Evolutionary conservation across 2,888 invertebrate species (phyloP), one percentile per base, ranked within the genome.

Genomic region (Epistrophe grossulariae): DNA sequence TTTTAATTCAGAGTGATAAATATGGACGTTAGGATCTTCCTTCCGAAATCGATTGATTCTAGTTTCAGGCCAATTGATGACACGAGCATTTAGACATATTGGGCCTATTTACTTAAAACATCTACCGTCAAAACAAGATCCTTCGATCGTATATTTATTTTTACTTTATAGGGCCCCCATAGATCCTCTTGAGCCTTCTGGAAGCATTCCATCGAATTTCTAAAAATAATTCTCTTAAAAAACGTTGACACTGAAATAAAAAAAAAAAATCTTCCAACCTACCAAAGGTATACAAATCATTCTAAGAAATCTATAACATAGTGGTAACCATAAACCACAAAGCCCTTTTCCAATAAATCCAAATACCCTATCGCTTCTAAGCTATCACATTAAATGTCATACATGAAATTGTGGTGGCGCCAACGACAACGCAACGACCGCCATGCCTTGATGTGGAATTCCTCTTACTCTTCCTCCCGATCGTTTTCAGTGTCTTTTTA

Each of bases 341-440:
- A 6, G 9, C 50, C 35, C 19, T 68, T 64, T 50, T 50, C 19
- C 43, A 74, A 79, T 79, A 73, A 70, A 84, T 70, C 43, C 70
- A 24, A 66, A 81, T n/a, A 62, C 74, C 28, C 70, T 82, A 85
- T 82, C 78, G 64, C 78, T n/a, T n/a, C n/a, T 82, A 45, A 74
- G 57, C 73, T 79, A 82, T 82, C 74, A 59, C 70, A 70, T 55
- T 35, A 57, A 70, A 73, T 73, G 72, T 80, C 80, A 85, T 70
- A 59, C 38, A 59, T 68, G 48, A 57, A 64, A 68, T 62, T 52
- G 60, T 74, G 48, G 70, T 85, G 85, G 85, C 82, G 82, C 82
- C 85, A 70, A 19, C 72, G 52, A 19, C 31, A 80, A 40, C 52
- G 15, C 62, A 62, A 24, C 38, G 28, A 31, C 38, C 19, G 40